Percentiles rank a stretch among this genome's conserved stretches.
These are phyloP conservation scores for Ptychadena robeensis DNA, from an alignment of 2,797 vertebrate species.

Conservation along the genomic window DNA sequence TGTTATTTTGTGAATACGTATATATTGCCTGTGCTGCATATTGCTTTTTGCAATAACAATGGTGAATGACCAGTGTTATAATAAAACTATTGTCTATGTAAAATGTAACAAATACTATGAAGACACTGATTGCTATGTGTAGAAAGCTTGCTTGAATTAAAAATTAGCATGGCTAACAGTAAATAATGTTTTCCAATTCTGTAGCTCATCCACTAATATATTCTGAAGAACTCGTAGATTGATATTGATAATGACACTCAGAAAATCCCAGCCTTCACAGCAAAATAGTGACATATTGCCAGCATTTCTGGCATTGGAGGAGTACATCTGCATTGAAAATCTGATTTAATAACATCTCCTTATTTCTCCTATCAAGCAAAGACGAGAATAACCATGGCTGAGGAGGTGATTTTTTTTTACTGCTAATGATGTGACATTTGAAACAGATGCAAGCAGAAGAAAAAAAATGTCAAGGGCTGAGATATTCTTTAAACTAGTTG, in stretches of 20 bases:
- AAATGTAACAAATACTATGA: too few relatives aligned
- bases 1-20: too few relatives aligned
- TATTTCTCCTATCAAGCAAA: conserved; percentile 1
- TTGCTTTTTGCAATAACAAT: too few relatives aligned
- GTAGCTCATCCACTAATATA: not conserved
- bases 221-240: not conserved
- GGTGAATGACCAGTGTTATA: too few relatives aligned
- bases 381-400: conserved; percentile 2
- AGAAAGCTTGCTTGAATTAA: not conserved
- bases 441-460: conserved; percentile 13
- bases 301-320: conserved; percentile 6
- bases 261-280: not conserved
- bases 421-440: conserved; percentile 45
- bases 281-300: conserved; percentile 5
- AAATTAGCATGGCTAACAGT: not conserved
- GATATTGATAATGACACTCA: conserved; percentile 4
- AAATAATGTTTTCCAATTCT: not conserved
- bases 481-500: not conserved
- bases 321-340: not conserved
- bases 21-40: too few relatives aligned
- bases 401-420: not conserved
- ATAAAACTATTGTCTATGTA: too few relatives aligned
- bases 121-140: not conserved
- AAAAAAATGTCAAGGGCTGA: conserved; percentile 26
- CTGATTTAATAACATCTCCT: conserved; percentile 3